Conservation (phyloP, 2,797 vertebrate species). For the Tarsius wallacei region DNA sequence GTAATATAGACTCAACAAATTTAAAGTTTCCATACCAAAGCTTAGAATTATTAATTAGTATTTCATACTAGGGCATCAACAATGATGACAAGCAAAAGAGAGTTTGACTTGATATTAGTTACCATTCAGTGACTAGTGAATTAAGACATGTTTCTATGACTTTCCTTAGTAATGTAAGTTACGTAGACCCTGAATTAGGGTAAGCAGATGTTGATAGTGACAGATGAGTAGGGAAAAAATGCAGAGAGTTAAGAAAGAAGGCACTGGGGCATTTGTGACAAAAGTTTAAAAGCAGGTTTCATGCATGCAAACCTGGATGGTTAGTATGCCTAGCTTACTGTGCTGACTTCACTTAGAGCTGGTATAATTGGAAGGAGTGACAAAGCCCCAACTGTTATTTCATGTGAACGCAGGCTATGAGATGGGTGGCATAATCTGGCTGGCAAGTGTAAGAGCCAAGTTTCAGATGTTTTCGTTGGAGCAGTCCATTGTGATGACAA, state of each 20-base stretch:
- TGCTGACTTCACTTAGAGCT: neutral
- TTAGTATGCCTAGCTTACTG: neutral
- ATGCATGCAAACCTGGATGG: neutral
- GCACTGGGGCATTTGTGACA: neutral
- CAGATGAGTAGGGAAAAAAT: neutral
- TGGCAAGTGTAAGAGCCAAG: neutral
- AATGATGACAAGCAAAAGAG: neutral
- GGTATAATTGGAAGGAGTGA: fast-evolving
- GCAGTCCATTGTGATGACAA: neutral
- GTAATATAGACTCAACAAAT: neutral
- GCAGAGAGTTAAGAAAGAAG: neutral
- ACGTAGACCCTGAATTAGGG: neutral
- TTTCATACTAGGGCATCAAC: neutral
- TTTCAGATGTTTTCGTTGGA: neutral
- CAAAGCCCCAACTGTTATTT: fast-evolving
- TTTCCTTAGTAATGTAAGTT: neutral
- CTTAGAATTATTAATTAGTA: neutral
- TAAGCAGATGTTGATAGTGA: neutral
- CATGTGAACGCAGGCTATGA: neutral
- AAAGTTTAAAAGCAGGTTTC: neutral
- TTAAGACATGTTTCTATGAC: neutral
- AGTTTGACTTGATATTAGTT: neutral
- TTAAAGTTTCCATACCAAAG: neutral
- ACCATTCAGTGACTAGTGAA: neutral
- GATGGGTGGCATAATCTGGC: fast-evolving